Evolutionary conservation across 2,888 invertebrate genomes (phyloP).

Genomic region (Tenodera sinensis): DNA sequence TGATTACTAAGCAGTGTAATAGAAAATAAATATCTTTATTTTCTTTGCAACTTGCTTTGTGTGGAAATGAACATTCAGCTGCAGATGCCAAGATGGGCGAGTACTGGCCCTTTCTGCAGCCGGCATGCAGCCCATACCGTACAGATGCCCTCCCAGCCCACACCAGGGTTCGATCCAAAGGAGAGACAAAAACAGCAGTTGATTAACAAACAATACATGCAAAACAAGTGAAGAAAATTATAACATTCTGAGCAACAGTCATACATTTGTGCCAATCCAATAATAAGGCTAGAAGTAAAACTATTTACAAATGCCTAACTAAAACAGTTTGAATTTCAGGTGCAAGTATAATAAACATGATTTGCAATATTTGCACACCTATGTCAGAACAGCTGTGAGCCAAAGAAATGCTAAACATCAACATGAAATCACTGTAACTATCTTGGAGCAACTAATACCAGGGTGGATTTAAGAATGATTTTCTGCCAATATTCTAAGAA

Average conservation of each 20-base stretch:
- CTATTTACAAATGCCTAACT: background rate
- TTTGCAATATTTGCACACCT: background rate
- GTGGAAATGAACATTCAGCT: constrained; percentile 6
- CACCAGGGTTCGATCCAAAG: constrained; percentile 22
- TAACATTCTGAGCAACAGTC: background rate
- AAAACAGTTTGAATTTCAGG: background rate
- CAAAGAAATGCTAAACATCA: background rate
- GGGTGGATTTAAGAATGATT: background rate
- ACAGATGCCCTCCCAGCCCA: constrained; percentile 8
- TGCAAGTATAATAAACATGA: background rate
- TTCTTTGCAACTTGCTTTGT: background rate
- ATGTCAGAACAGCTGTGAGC: background rate
- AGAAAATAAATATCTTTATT: background rate
- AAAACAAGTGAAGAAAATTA: background rate
- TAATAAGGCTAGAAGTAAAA: background rate
- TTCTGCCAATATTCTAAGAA: background rate
- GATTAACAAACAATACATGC: background rate
- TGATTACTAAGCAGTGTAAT: background rate
- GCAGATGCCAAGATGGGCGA: background rate
- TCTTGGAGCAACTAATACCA: background rate
- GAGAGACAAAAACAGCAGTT: background rate
- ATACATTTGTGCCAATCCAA: background rate
- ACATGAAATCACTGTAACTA: background rate
- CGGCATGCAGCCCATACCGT: constrained; percentile 19
- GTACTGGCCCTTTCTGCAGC: background rate